These are phyloP conservation scores for Paracentrotus lividus DNA, from an alignment of 53 echinoderm and acorn worm genomes.

Conservation along the genomic window DNA sequence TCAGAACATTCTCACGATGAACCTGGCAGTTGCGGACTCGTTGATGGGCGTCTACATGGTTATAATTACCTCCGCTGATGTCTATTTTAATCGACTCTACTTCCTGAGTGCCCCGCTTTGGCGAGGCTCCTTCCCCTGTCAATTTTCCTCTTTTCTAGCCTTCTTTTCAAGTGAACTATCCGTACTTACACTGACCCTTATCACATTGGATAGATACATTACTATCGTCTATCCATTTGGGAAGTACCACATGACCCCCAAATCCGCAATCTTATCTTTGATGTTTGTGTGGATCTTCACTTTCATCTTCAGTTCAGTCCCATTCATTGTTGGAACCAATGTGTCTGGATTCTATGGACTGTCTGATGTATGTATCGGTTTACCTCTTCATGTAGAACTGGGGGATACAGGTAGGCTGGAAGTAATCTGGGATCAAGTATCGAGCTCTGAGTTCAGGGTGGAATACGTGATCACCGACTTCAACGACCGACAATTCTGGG, in stretches of 20 bases:
- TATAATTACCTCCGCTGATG: slow-evolving; percentile 67
- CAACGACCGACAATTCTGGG: slow-evolving; percentile 37
- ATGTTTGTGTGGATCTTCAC: not conserved
- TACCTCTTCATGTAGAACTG: slow-evolving; percentile 48
- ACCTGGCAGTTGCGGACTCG: slow-evolving; percentile 67
- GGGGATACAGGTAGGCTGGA: slow-evolving; percentile 12
- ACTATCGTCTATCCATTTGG: slow-evolving; percentile 69
- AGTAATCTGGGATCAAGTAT: not conserved
- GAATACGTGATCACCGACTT: slow-evolving; percentile 26
- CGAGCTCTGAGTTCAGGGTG: not conserved
- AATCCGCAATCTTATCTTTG: not conserved
- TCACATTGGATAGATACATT: slow-evolving; percentile 70
- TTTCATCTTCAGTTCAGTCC: not conserved
- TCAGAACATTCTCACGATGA: slow-evolving; percentile 48
- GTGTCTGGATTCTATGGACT: slow-evolving; percentile 25
- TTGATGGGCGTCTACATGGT: slow-evolving; percentile 75
- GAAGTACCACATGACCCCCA: not conserved
- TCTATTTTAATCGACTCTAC: slow-evolving; percentile 51
- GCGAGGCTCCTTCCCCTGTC: slow-evolving; percentile 53
- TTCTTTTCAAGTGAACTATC: slow-evolving; percentile 73
- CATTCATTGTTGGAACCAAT: not conserved
- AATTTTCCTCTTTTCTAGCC: slow-evolving; percentile 61
- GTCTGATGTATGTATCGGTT: slow-evolving; percentile 66
- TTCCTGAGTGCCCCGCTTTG: slow-evolving; percentile 31
- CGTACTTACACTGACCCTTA: slow-evolving; percentile 59